A percentile compares a stretch with the other conserved stretches of the same genome.
These are phyloP conservation scores for Gibbula magus DNA, from an alignment of 2,888 invertebrate genomes.

Conservation along the genomic window DNA sequence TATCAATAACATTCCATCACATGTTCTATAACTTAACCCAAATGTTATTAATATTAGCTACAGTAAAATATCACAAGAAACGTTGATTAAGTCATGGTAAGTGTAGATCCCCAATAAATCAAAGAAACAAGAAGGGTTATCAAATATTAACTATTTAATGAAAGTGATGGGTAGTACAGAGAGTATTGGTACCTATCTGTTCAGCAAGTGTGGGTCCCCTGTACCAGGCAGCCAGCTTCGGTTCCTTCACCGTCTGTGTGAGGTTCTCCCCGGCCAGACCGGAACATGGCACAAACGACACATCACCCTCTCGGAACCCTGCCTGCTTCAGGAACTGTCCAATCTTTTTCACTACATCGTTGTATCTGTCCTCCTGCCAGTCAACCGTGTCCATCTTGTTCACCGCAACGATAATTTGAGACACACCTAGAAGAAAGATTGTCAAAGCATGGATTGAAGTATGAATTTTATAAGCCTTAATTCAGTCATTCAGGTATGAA, in stretches of 20 bases:
- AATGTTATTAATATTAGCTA: too few species aligned
- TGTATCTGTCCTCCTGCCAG: conserved; percentile 93
- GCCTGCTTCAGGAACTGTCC: conserved; percentile 87
- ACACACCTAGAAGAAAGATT: conserved; percentile 81
- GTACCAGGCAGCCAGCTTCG: conserved; percentile 84
- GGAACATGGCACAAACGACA: conserved; percentile 94
- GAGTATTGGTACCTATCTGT: conserved; percentile 82
- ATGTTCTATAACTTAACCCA: too few species aligned
- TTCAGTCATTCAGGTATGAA: too few species aligned
- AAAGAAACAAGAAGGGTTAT: too few species aligned
- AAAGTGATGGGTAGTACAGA: too few species aligned
- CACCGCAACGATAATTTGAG: conserved; percentile 93
- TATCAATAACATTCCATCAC: too few species aligned
- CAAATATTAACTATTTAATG: too few species aligned
- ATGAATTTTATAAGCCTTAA: too few species aligned
- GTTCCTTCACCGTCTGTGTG: conserved; percentile 80
- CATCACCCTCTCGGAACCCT: conserved; percentile 90
- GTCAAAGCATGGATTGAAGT: too few species aligned
- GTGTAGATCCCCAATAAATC: too few species aligned
- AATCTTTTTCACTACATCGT: conserved; percentile 90
- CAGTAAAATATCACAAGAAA: too few species aligned
- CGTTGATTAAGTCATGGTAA: too few species aligned
- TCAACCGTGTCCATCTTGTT: conserved; percentile 97
- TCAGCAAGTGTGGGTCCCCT: conserved; percentile 88
- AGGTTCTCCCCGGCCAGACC: conserved; percentile 97